Percentiles rank a stretch among this genome's conserved stretches.
phyloP scores from a whole-genome alignment of 2,888 invertebrate genomes.

The Poecilus cupreus region DNA sequence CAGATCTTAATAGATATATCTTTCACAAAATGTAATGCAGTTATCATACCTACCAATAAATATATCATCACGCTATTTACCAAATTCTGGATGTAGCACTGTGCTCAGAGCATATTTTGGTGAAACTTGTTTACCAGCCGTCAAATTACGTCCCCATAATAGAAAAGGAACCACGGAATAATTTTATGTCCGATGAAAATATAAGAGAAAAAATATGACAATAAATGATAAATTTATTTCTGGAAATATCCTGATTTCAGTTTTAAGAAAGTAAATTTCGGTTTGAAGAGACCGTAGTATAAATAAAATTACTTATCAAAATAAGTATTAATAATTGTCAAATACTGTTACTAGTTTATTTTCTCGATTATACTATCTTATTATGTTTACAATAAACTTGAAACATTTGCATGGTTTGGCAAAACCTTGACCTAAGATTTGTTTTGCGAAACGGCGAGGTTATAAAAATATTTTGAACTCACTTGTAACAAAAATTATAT shows the following conservation, averaged over 20 bases:
- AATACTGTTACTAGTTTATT: not conserved
- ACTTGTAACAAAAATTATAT: not conserved
- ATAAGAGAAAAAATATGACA: too few relatives aligned
- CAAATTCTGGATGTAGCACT: too few relatives aligned
- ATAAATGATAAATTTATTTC: not conserved
- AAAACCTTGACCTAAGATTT: not conserved
- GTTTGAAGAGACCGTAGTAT: not conserved
- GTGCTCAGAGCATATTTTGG: too few relatives aligned
- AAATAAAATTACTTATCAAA: not conserved
- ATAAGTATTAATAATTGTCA: not conserved
- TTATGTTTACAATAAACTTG: not conserved
- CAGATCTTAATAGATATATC: too few relatives aligned
- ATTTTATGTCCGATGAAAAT: too few relatives aligned
- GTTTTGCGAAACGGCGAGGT: not conserved
- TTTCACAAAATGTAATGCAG: too few relatives aligned
- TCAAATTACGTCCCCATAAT: too few relatives aligned
- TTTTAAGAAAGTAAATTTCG: not conserved
- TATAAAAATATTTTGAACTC: not conserved
- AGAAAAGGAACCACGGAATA: too few relatives aligned
- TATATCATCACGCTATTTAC: too few relatives aligned
- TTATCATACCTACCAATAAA: too few relatives aligned
- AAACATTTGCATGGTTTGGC: not conserved
- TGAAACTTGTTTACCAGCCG: too few relatives aligned
- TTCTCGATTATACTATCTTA: not conserved
- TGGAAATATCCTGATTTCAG: not conserved